These are phyloP conservation scores for Drosophila mauritiana DNA, from an alignment of 1,140 invertebrate genomes.

Conservation along the genomic window DNA sequence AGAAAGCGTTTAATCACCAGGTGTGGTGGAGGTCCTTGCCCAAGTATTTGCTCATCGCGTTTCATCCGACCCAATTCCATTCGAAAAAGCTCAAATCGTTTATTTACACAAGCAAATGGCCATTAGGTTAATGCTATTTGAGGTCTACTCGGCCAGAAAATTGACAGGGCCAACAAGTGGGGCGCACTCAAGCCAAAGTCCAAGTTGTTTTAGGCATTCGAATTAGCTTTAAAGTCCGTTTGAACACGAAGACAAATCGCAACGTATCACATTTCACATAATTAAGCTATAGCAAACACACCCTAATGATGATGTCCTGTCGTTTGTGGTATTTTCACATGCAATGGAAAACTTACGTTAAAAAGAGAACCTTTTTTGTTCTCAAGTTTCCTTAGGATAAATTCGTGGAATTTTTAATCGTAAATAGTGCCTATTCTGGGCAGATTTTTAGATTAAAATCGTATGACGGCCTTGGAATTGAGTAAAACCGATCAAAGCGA, in stretches of 20 bases:
- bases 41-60: conserved; percentile 43
- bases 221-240: conserved; percentile 12
- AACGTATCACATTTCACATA: conserved; percentile 27
- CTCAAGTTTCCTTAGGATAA: too few species aligned
- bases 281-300: conserved; percentile 6
- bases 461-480: too few species aligned
- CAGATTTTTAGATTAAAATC: too few species aligned
- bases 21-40: conserved; percentile 31
- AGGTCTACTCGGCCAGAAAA: conserved; percentile 56
- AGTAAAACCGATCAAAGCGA: too few species aligned
- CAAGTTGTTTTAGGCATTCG: conserved; percentile 19
- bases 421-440: too few species aligned
- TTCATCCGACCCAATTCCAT: conserved; percentile 53
- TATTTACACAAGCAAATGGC: conserved; percentile 59
- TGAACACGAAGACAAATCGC: conserved; percentile 13
- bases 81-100: conserved; percentile 44
- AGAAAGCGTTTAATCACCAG: conserved; percentile 41
- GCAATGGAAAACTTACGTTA: too few species aligned
- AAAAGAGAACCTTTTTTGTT: neutral
- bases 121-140: conserved; percentile 64
- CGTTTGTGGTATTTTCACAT: neutral
- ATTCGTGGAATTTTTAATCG: too few species aligned
- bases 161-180: conserved; percentile 44
- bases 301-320: neutral
- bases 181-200: conserved; percentile 22